These are phyloP conservation scores for Acanthococcus lagerstroemiae DNA, from an alignment of 2,888 invertebrate genomes.

Conservation along the genomic window DNA sequence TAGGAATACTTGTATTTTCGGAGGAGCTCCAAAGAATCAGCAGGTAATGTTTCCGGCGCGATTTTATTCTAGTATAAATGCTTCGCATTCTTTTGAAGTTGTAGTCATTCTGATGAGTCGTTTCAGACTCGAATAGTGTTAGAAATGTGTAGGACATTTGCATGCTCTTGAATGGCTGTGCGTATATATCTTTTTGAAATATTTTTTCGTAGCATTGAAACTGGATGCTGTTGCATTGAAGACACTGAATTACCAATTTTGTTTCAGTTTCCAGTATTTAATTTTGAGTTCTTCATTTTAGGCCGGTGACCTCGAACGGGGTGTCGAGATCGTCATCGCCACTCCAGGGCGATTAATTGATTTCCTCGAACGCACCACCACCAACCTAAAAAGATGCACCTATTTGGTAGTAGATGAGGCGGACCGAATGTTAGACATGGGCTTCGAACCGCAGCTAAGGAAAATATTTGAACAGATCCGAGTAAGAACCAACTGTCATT, in stretches of 20 bases:
- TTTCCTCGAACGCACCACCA: conserved; percentile 67
- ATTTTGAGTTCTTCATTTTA: conserved; percentile 42
- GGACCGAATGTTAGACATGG: conserved; percentile 95
- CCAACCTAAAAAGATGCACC: conserved; percentile 74
- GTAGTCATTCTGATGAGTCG: no score
- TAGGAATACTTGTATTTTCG: conserved; percentile 89
- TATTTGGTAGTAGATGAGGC: conserved; percentile 86
- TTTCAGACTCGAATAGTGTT: no score
- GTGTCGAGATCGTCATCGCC: conserved; percentile 79
- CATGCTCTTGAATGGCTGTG: no score
- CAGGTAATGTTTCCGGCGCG: no score
- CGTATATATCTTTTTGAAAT: no score
- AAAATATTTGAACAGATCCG: conserved; percentile 88
- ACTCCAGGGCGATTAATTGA: conserved; percentile 82
- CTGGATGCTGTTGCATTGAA: background rate
- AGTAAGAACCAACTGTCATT: conserved; percentile 39
- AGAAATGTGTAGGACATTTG: no score
- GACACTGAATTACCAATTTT: background rate
- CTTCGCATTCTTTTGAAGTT: no score
- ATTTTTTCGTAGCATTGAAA: no score
- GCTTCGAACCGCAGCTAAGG: conserved; percentile 91
- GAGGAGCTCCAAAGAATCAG: conserved; percentile 92
- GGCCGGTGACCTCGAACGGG: conserved; percentile 60
- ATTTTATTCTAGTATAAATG: no score
- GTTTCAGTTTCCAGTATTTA: no score